Base-by-base conservation (phyloP, 2,888 invertebrate species). In the Epinotia demarniana region DNA sequence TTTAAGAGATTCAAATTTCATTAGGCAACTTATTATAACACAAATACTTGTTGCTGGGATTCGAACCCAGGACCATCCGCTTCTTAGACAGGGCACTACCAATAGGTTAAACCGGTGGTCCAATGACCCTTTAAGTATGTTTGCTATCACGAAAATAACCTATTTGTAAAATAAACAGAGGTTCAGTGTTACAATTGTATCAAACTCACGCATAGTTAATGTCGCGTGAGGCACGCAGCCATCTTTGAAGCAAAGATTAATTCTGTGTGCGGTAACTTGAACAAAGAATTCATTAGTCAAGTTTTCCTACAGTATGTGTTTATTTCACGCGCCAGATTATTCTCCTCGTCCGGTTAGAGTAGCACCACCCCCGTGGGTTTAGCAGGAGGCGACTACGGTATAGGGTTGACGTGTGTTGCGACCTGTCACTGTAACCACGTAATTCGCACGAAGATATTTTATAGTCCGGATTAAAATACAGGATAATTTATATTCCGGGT, bases 221-320 rank as follows among this genome's bases (percentile, higher is more conserved):
- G 49, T 72, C 66, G 72, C 72, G 72, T 72, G 72, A 6, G 33
- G 46, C 72, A 72, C 66, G 72, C 72, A 72, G 46, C 66, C 66
- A 72, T 66, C 58, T 16, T 33, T 43, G 13, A 70, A 58, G 57
- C 43, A 66, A 58, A 58, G 18, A 72, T 72, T 62, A 71, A 69
- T 69, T 69, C 19, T 39, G 27, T 61, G 62, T 62, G 39, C 18
- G 12, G 39, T 57, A 58, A 68, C 16, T 68, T 43, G 58, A 68
- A 68, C 68, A 68, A 68, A 43, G 60, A 61, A 70, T 70, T 49
- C 27, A 70, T 61, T 70, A 70, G 23, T 19, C 13, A 53, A 39
- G 64, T 1, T 39, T 33, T 57, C n/a, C 39, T 39, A 39, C n/a
- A 43, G 49, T 9, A 70, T 13, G 18, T 61, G 49, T 49, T 60